These are phyloP conservation scores for Strigamia crassipes DNA, from an alignment of 2,888 invertebrate species.

Conservation along the genomic window DNA sequence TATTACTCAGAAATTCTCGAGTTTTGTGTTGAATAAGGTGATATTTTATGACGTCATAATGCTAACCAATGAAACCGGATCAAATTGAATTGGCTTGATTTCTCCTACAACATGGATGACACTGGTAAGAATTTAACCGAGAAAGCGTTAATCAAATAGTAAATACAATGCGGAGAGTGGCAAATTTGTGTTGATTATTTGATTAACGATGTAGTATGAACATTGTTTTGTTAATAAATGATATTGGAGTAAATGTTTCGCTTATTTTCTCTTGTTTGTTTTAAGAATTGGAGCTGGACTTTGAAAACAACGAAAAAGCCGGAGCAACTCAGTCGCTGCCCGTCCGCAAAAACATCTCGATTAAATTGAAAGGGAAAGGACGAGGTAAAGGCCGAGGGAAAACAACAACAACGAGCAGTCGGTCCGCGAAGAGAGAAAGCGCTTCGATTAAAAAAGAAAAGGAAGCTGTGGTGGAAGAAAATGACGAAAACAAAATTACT, in stretches of 20 bases:
- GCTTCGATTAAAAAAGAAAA: slow-evolving; percentile 1
- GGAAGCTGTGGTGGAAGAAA: slow-evolving; percentile 1
- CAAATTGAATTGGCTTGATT: not conserved
- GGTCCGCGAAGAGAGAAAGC: slow-evolving; percentile 36
- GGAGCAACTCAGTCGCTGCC: slow-evolving; percentile 50
- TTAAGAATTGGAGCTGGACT: slow-evolving; percentile 51
- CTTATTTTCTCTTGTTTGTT: not conserved
- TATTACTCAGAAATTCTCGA: no score
- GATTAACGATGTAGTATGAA: not conserved
- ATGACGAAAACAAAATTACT: not conserved
- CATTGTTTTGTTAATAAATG: not conserved
- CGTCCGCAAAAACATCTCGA: slow-evolving; percentile 52
- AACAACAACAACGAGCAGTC: slow-evolving; percentile 47
- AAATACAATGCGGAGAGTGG: not conserved
- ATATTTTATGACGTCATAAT: no score
- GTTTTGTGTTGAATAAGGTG: no score
- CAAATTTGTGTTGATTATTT: not conserved
- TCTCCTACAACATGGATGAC: not conserved
- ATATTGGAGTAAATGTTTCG: not conserved
- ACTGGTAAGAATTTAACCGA: not conserved
- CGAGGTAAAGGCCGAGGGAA: slow-evolving; percentile 49
- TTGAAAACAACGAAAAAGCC: slow-evolving; percentile 51
- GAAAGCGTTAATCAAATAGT: not conserved
- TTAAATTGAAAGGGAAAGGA: slow-evolving; percentile 52
- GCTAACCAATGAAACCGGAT: not conserved